These are phyloP conservation scores for Drosophila melanocephala DNA, from an alignment of 2,888 invertebrate genomes.

Conservation along the genomic window DNA sequence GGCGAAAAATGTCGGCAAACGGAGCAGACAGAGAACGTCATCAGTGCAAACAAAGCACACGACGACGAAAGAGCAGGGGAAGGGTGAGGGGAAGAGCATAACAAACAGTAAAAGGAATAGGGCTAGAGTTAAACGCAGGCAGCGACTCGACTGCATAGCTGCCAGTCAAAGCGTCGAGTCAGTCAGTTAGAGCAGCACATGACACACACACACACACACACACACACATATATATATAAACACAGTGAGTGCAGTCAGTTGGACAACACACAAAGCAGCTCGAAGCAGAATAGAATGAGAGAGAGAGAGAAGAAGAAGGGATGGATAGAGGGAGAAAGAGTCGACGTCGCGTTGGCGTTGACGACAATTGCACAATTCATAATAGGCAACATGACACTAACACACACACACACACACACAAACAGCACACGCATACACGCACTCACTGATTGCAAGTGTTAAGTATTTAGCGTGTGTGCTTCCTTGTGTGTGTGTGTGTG, in stretches of 20 bases:
- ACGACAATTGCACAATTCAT: slow-evolving; percentile 80
- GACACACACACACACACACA: background rate
- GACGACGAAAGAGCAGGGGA: slow-evolving; percentile 30
- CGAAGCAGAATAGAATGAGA: background rate
- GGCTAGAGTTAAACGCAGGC: slow-evolving; percentile 40
- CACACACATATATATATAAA: background rate
- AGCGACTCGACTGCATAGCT: slow-evolving; percentile 39
- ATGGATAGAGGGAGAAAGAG: slow-evolving; percentile 9
- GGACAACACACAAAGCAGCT: slow-evolving; percentile 42
- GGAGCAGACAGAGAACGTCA: slow-evolving; percentile 70
- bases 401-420: slow-evolving; percentile 13
- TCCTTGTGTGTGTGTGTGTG: slow-evolving; percentile 25
- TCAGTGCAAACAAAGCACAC: slow-evolving; percentile 63
- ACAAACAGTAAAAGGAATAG: slow-evolving; percentile 37
- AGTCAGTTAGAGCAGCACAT: slow-evolving; percentile 22
- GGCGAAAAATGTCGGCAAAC: slow-evolving; percentile 62
- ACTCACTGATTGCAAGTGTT: slow-evolving; percentile 45
- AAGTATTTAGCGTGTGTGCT: slow-evolving; percentile 54
- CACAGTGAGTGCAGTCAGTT: slow-evolving; percentile 58
- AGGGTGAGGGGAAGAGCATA: background rate
- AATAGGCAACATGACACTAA: slow-evolving; percentile 72
- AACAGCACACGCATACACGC: background rate
- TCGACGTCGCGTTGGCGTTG: slow-evolving; percentile 65
- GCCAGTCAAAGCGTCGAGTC: slow-evolving; percentile 54
- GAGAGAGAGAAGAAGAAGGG: too few species aligned